Evolutionary conservation across 2,113 vertebrate genomes (phyloP).

Genomic region (Coreoperca whiteheadi): DNA sequence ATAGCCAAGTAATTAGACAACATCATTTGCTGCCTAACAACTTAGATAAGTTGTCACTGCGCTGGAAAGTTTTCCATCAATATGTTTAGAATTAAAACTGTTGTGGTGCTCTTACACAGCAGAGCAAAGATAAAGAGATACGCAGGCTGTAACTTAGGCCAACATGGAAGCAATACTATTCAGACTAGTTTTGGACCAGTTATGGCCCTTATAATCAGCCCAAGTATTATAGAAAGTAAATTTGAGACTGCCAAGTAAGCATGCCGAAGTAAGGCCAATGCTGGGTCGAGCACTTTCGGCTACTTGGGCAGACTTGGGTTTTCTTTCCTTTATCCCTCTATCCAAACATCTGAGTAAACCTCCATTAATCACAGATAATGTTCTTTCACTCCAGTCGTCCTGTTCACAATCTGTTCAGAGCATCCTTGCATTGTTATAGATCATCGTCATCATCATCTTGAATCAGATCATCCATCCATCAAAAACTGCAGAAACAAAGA

Average conservation of each 20-base stretch:
- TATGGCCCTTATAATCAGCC: neutral
- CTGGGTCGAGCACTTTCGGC: neutral
- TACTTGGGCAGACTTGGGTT: neutral
- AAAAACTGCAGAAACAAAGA: neutral
- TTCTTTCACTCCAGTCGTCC: constrained; percentile 3
- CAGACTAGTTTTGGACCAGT: constrained; percentile 15
- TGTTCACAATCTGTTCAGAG: constrained; percentile 1
- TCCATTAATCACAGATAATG: neutral
- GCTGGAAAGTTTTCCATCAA: constrained; percentile 8
- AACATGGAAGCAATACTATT: neutral
- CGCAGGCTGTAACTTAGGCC: neutral
- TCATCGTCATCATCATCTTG: constrained; percentile 19
- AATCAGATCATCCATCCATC: constrained; percentile 40
- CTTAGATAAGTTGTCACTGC: constrained; percentile 10
- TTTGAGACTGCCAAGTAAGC: neutral
- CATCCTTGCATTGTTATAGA: constrained; percentile 17
- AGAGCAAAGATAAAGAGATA: constrained; percentile 2
- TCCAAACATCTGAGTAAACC: neutral
- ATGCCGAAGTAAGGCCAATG: neutral
- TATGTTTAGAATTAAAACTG: neutral
- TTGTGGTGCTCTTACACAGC: neutral
- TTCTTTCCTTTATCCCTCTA: neutral
- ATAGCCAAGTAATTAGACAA: constrained; percentile 26
- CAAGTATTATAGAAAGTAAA: neutral
- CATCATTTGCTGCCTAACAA: neutral